These are phyloP conservation scores for Epinotia ramella DNA, from an alignment of 2,888 invertebrate species.

Conservation along the genomic window DNA sequence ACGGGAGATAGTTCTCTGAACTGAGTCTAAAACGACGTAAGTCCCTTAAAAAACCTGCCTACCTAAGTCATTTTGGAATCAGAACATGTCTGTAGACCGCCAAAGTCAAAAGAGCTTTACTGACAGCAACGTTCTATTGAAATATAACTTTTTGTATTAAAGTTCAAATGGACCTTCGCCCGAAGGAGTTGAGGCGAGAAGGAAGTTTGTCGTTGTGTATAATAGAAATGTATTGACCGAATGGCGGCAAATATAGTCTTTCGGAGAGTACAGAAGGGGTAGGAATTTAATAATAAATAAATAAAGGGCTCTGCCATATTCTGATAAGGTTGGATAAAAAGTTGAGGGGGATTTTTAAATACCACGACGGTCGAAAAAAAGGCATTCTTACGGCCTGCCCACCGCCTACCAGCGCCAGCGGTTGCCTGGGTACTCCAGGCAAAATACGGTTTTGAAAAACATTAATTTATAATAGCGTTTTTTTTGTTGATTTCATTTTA, in stretches of 20 bases:
- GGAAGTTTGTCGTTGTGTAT: constrained; percentile 22
- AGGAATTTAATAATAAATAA: background rate
- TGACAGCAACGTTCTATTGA: background rate
- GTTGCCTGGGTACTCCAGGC: too few species aligned
- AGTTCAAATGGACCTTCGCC: background rate
- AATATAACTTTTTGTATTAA: background rate
- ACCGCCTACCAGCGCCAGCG: too few species aligned
- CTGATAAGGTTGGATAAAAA: too few species aligned
- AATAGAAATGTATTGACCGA: constrained; percentile 25
- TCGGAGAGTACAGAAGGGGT: background rate
- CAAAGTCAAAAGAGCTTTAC: background rate
- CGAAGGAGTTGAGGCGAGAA: constrained; percentile 17
- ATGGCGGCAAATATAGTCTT: constrained; percentile 10
- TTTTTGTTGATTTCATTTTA: too few species aligned
- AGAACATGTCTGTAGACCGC: background rate
- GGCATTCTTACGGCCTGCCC: too few species aligned
- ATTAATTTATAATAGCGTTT: too few species aligned
- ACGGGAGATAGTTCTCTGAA: constrained; percentile 4
- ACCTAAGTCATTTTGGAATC: background rate
- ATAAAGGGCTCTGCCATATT: too few species aligned
- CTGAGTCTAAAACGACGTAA: background rate
- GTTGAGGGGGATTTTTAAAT: too few species aligned
- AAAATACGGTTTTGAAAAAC: too few species aligned
- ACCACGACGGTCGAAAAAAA: too few species aligned
- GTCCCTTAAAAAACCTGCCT: background rate